These are phyloP conservation scores for Megaceryle maxima DNA, from an alignment of 2,113 vertebrate genomes.

Conservation along the genomic window DNA sequence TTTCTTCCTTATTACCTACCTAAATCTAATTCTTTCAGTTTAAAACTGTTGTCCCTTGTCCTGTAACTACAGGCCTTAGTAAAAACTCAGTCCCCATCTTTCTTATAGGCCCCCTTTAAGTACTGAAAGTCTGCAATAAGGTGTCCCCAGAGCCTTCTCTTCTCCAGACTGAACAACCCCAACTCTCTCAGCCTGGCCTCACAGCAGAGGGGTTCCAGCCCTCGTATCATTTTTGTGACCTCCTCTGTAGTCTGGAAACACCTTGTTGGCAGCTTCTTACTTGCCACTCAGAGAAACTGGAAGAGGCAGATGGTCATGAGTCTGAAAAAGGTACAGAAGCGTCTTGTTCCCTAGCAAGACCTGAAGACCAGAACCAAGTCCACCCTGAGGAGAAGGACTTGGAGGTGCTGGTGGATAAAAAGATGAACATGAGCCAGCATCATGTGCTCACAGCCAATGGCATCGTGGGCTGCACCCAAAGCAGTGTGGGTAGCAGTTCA, in stretches of 20 bases:
- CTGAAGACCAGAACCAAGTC: background rate
- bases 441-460: background rate
- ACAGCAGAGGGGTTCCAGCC: background rate
- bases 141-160: no score
- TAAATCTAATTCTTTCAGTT: no score
- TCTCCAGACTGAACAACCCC: no score
- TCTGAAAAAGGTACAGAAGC: background rate
- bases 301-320: background rate
- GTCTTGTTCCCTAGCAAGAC: no score
- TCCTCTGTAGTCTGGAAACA: background rate
- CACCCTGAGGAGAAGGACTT: background rate
- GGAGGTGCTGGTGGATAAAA: background rate
- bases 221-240: fast-evolving
- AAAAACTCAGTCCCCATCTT: no score
- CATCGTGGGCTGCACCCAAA: background rate
- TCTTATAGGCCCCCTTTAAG: no score
- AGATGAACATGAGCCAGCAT: background rate
- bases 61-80: no score
- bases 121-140: no score
- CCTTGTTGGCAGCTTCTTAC: background rate
- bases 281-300: background rate
- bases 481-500: background rate
- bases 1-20: no score
- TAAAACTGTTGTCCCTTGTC: no score
- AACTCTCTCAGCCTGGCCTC: background rate